Percentiles rank a stretch among this genome's conserved stretches.
These are phyloP conservation scores for Dendroctonus ponderosae DNA, from an alignment of 1,140 invertebrate genomes.

Conservation along the genomic window DNA sequence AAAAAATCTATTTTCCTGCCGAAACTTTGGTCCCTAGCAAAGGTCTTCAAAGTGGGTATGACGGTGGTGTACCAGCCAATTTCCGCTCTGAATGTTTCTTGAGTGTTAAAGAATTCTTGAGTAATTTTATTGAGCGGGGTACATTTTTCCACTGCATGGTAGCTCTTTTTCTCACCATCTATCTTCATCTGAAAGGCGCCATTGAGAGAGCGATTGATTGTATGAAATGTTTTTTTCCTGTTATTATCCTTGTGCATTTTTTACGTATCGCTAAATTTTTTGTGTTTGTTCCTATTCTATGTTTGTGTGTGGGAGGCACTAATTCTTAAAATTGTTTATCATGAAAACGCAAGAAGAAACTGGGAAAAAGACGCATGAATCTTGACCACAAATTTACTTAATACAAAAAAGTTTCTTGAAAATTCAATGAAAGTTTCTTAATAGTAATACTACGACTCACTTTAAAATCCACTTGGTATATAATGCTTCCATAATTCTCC, in stretches of 20 bases:
- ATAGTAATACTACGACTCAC: background rate
- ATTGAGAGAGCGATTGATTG: too few species aligned
- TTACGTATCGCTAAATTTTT: too few species aligned
- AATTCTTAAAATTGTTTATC: too few species aligned
- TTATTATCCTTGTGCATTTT: too few species aligned
- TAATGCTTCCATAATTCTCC: conserved; percentile 31
- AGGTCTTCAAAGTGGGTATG: conserved; percentile 51
- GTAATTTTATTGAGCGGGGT: conserved; percentile 54
- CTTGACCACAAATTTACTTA: too few species aligned
- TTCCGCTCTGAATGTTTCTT: conserved; percentile 57
- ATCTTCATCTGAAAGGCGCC: conserved; percentile 27
- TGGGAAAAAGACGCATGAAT: too few species aligned
- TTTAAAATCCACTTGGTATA: conserved; percentile 27
- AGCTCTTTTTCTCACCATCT: conserved; percentile 45
- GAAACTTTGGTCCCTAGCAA: conserved; percentile 52
- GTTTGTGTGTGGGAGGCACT: too few species aligned
- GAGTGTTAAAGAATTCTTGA: conserved; percentile 57
- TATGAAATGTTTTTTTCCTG: too few species aligned
- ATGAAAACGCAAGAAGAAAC: too few species aligned
- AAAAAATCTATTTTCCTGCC: conserved; percentile 46
- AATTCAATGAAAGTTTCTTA: background rate
- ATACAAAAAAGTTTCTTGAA: background rate
- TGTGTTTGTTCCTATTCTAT: too few species aligned
- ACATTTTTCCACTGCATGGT: conserved; percentile 54
- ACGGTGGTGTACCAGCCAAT: conserved; percentile 56